Percentiles rank a stretch among this genome's conserved stretches.
Conservation (phyloP, 2,113 vertebrate species). For the Neogale vison region DNA sequence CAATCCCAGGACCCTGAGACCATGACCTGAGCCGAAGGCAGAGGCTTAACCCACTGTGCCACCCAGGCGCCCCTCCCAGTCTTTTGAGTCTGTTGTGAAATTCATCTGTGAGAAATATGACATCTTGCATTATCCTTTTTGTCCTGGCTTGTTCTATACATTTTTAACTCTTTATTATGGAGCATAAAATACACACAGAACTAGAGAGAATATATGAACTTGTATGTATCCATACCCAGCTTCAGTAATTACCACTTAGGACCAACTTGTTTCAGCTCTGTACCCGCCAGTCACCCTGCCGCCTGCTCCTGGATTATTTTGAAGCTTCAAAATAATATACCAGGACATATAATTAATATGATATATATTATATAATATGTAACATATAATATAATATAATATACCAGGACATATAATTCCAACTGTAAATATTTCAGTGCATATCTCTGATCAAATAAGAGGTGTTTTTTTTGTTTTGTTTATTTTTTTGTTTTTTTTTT, state of each 20-base stretch:
- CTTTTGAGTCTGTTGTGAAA: neutral
- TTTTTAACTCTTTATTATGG: conserved; percentile 11
- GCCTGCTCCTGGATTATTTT: neutral
- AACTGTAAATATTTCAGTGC: conserved; percentile 17
- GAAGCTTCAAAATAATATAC: neutral
- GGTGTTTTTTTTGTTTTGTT: neutral
- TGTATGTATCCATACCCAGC: neutral
- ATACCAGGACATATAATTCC: neutral
- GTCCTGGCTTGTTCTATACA: too few species aligned
- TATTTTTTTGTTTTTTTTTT: neutral
- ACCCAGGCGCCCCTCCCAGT: too few species aligned
- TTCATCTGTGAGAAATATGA: neutral
- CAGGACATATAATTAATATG: neutral
- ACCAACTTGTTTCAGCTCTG: neutral
- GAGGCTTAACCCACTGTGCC: too few species aligned
- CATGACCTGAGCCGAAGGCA: too few species aligned
- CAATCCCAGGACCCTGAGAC: too few species aligned
- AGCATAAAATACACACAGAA: neutral
- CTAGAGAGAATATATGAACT: neutral
- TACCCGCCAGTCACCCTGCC: neutral
- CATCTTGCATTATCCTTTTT: neutral
- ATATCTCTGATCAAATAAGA: neutral
- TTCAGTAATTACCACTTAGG: neutral
- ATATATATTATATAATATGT: too few species aligned
- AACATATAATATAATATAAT: too few species aligned